phyloP scores from a whole-genome alignment of 2,797 vertebrate genomes.

The Micrastur ruficollis region DNA sequence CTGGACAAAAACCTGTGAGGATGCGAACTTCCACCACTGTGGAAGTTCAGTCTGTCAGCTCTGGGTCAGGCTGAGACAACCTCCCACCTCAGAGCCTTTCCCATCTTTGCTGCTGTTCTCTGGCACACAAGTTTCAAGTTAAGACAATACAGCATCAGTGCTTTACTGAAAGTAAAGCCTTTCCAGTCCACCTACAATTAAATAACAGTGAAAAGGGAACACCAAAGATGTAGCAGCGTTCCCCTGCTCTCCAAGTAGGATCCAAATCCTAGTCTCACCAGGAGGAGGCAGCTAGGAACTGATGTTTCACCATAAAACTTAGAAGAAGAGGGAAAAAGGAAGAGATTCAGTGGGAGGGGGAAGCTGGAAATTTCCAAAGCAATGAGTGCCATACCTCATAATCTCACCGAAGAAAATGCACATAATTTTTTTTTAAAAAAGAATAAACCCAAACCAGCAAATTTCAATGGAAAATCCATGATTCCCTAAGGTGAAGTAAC shows the following conservation, averaged over 20 bases:
- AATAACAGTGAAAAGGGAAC: not conserved
- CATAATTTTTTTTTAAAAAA: rapidly evolving
- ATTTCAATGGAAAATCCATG: not conserved
- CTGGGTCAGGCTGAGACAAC: not conserved
- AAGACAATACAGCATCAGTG: not conserved
- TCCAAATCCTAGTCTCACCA: not conserved
- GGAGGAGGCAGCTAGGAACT: not conserved
- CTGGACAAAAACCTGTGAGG: not conserved
- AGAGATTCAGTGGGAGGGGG: not conserved
- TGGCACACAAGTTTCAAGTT: not conserved
- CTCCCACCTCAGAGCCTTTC: not conserved
- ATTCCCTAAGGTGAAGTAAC: not conserved
- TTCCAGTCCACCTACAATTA: not conserved
- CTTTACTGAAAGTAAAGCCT: not conserved
- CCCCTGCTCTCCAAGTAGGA: not conserved
- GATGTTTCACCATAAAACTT: not conserved
- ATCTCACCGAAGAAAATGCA: not conserved
- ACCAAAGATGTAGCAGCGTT: not conserved
- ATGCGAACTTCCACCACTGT: not conserved
- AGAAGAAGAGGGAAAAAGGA: not conserved
- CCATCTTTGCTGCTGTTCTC: not conserved
- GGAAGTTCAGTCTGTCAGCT: not conserved
- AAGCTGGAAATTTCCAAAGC: not conserved
- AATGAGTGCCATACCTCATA: not conserved
- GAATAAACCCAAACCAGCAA: not conserved